Percentiles rank a stretch among this genome's conserved stretches.
These are phyloP conservation scores for Gavia stellata DNA, from an alignment of 2,113 vertebrate genomes.

Conservation along the genomic window DNA sequence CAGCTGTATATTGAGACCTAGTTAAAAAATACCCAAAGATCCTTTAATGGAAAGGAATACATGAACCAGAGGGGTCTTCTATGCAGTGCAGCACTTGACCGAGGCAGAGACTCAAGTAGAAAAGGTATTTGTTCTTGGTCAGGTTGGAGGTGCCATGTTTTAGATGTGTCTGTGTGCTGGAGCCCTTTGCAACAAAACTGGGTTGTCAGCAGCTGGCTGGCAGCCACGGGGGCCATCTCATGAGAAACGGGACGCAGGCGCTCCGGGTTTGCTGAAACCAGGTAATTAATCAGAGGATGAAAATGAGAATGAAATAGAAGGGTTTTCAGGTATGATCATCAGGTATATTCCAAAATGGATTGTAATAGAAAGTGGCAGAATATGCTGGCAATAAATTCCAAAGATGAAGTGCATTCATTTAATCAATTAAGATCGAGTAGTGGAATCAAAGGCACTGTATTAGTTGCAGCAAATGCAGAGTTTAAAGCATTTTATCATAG, in stretches of 20 bases:
- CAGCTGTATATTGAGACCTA: not conserved
- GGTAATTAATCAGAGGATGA: not conserved
- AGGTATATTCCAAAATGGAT: not conserved
- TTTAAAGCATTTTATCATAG: conserved; percentile 31
- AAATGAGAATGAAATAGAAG: not conserved
- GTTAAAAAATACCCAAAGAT: not conserved
- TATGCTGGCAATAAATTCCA: not conserved
- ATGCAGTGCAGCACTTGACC: rapidly evolving
- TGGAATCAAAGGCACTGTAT: not conserved
- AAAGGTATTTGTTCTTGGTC: not conserved
- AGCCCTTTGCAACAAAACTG: not conserved
- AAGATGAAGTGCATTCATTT: not conserved
- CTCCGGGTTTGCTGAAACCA: not conserved
- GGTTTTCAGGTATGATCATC: not conserved
- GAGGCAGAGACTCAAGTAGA: not conserved
- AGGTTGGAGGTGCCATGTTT: not conserved
- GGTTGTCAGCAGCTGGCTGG: not conserved
- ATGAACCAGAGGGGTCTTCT: not conserved
- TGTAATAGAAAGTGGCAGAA: conserved; percentile 15
- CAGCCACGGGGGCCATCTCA: not conserved
- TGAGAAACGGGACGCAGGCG: rapidly evolving
- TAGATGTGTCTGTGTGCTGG: not conserved
- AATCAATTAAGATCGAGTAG: conserved; percentile 24
- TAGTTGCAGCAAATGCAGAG: not conserved
- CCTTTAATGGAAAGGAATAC: not conserved